phyloP scores from a whole-genome alignment of 2,888 invertebrate species.

The Cantharis rufa region DNA sequence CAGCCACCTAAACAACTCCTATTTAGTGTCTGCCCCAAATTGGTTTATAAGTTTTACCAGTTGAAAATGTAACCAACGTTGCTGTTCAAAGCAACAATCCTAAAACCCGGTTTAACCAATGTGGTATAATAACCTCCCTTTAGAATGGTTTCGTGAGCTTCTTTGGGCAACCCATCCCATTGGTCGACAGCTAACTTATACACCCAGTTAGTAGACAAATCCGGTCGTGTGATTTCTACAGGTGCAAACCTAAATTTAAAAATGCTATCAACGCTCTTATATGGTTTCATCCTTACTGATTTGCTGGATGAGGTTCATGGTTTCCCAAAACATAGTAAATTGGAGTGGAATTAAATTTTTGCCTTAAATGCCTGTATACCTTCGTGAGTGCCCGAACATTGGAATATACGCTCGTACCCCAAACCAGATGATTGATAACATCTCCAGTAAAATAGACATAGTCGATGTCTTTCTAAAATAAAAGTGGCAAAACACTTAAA shows the following conservation, averaged over 20 bases:
- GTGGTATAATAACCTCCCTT: constrained; percentile 80
- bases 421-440: constrained; percentile 83
- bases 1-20: constrained; percentile 39
- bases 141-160: constrained; percentile 63
- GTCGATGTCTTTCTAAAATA: constrained; percentile 58
- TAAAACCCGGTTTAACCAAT: constrained; percentile 68
- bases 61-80: constrained; percentile 70
- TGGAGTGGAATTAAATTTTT: constrained; percentile 57
- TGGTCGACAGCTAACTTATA: constrained; percentile 71
- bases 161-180: constrained; percentile 74
- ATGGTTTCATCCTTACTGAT: constrained; percentile 66
- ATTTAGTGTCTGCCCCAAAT: neutral
- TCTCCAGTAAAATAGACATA: constrained; percentile 86
- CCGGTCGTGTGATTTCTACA: constrained; percentile 13
- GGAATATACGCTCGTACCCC: constrained; percentile 73
- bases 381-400: constrained; percentile 65
- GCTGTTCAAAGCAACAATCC: constrained; percentile 79
- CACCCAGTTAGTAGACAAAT: constrained; percentile 71
- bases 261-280: neutral
- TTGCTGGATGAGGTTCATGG: constrained; percentile 75
- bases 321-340: constrained; percentile 69
- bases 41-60: neutral
- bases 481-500: constrained; percentile 64
- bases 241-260: neutral
- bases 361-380: constrained; percentile 52